Conservation (phyloP, 1,140 invertebrate genomes). For the Papilio xuthus region DNA sequence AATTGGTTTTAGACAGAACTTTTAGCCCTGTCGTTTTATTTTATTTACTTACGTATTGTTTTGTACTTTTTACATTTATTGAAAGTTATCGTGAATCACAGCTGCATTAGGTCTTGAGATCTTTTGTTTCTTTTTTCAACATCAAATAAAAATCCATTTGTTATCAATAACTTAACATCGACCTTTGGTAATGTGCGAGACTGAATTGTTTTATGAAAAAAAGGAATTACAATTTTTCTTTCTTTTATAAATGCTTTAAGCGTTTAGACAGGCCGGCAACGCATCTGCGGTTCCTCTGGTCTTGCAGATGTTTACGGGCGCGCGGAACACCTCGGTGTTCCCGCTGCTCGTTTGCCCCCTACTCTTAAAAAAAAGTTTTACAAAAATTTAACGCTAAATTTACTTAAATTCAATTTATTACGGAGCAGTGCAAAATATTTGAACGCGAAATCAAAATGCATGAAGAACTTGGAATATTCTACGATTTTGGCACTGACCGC, state of each 20-base stretch:
- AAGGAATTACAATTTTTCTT: too few species aligned
- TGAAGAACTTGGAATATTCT: slow-evolving; percentile 18
- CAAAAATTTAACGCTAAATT: neutral
- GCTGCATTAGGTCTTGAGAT: neutral
- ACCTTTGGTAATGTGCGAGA: neutral
- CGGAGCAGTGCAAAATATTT: neutral
- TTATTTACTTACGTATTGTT: neutral
- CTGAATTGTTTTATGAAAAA: neutral
- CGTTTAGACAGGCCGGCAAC: too few species aligned
- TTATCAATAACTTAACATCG: neutral
- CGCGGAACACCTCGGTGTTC: too few species aligned
- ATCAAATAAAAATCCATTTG: neutral
- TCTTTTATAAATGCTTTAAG: too few species aligned
- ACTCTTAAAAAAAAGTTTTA: too few species aligned
- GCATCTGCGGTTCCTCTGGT: too few species aligned
- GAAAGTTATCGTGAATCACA: neutral
- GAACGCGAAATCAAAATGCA: slow-evolving; percentile 19
- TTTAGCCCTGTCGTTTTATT: neutral
- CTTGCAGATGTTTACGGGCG: too few species aligned
- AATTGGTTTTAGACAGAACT: neutral
- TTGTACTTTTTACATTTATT: neutral
- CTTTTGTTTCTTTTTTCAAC: neutral
- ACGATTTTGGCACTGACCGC: slow-evolving; percentile 20
- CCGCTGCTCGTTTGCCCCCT: too few species aligned
- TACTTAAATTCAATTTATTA: neutral